Conservation (phyloP, 2,113 vertebrate genomes). For the Ascaphus truei region DNA sequence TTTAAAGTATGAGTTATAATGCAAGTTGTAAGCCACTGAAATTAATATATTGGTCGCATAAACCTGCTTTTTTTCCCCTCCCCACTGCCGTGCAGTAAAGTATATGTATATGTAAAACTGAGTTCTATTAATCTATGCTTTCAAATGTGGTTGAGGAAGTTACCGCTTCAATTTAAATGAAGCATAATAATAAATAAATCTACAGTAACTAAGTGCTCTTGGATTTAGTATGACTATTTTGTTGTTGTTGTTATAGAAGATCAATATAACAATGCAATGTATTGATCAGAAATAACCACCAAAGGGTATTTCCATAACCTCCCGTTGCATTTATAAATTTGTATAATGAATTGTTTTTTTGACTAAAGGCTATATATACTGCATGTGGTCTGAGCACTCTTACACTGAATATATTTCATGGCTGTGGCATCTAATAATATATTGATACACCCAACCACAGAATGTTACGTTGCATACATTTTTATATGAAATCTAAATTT, state of each 20-base stretch:
- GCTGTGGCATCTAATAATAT: constrained; percentile 24
- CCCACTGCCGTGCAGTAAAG: constrained; percentile 41
- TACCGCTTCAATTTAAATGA: constrained; percentile 56
- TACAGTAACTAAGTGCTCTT: constrained; percentile 58
- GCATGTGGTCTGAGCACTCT: constrained; percentile 2
- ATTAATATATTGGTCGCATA: too few relatives aligned
- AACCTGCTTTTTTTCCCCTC: constrained; percentile 46
- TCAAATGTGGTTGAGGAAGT: constrained; percentile 56
- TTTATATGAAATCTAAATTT: too few relatives aligned
- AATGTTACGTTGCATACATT: too few relatives aligned
- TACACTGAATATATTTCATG: constrained; percentile 18
- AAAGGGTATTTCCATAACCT: constrained; percentile 45
- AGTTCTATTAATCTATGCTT: constrained; percentile 51
- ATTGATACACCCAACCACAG: too few relatives aligned
- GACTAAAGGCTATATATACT: constrained; percentile 9
- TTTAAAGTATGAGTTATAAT: too few relatives aligned
- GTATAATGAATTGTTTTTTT: constrained; percentile 30
- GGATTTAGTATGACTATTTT: constrained; percentile 59
- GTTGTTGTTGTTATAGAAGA: constrained; percentile 48
- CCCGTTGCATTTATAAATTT: constrained; percentile 30
- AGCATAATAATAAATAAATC: constrained; percentile 52
- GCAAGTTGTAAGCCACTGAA: too few relatives aligned
- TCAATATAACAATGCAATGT: constrained; percentile 56
- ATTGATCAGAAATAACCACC: constrained; percentile 56
- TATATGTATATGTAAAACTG: too few relatives aligned